A percentile compares a stretch with the other conserved stretches of the same genome.
Evolutionary conservation across 2,797 vertebrate species (phyloP).

Genomic region (Phoebastria nigripes): DNA sequence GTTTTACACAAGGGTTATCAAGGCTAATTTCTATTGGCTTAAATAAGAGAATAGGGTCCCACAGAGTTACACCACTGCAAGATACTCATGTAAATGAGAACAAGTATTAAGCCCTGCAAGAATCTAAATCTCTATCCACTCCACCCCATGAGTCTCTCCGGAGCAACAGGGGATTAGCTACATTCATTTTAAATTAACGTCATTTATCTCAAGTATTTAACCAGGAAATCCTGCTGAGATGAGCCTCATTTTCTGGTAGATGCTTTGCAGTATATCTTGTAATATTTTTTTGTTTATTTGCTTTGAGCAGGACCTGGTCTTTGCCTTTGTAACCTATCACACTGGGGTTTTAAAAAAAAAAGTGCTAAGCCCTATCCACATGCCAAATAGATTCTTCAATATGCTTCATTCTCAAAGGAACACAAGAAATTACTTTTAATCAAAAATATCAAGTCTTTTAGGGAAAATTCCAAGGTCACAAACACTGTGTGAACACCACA

Average conservation of each 20-base stretch:
- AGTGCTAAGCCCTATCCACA: not conserved
- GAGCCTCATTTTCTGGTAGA: not conserved
- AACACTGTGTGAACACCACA: not conserved
- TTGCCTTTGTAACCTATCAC: not conserved
- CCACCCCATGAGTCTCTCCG: not conserved
- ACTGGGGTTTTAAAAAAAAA: not conserved
- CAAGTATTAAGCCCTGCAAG: conserved; percentile 28
- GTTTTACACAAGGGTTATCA: not conserved
- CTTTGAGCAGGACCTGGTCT: not conserved
- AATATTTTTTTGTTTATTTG: not conserved
- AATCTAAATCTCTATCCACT: conserved; percentile 33
- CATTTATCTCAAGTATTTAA: conserved; percentile 25
- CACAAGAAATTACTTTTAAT: not conserved
- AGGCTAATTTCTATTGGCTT: conserved; percentile 1
- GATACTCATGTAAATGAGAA: conserved; percentile 20
- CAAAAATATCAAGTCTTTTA: not conserved
- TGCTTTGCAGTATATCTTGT: not conserved
- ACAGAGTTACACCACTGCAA: not conserved
- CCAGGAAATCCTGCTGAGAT: not conserved
- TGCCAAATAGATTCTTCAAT: not conserved
- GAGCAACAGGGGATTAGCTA: conserved; percentile 38
- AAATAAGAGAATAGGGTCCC: not conserved
- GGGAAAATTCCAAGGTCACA: not conserved
- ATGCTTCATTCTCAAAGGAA: not conserved
- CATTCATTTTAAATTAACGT: not conserved